Percentiles rank a stretch among this genome's conserved stretches.
These are phyloP conservation scores for Lordiphosa fenestrarum DNA, from an alignment of 2,888 invertebrate species.

Conservation along the genomic window DNA sequence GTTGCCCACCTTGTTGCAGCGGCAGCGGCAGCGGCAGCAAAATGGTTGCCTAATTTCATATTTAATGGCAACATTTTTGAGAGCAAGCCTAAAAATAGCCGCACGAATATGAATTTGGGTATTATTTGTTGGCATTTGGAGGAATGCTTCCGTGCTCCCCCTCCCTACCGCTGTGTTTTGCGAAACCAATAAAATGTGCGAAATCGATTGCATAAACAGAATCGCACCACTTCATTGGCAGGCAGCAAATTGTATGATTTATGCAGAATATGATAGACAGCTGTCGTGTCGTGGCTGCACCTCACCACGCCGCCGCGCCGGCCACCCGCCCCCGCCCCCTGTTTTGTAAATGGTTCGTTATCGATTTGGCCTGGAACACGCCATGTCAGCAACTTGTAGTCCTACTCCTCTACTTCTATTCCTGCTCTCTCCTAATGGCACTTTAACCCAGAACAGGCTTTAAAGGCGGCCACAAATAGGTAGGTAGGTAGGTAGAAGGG, in stretches of 20 bases:
- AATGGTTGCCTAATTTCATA: slow-evolving; percentile 11
- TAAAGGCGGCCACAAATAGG: slow-evolving; percentile 3
- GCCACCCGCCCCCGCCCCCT: background rate
- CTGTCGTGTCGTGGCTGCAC: slow-evolving; percentile 6
- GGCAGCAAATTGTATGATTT: slow-evolving; percentile 65
- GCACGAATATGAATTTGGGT: slow-evolving; percentile 17
- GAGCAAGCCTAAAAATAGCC: slow-evolving; percentile 25
- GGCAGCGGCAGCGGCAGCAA: background rate
- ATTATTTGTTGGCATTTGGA: slow-evolving; percentile 19
- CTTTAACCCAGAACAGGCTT: slow-evolving; percentile 26
- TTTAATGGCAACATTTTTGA: slow-evolving; percentile 1
- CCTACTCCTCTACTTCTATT: slow-evolving; percentile 4
- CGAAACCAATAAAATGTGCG: slow-evolving; percentile 47
- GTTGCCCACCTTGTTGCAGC: slow-evolving; percentile 14
- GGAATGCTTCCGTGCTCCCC: slow-evolving; percentile 1
- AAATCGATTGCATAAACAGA: slow-evolving; percentile 61
- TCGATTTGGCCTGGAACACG: slow-evolving; percentile 30
- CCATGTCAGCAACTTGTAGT: slow-evolving; percentile 26
- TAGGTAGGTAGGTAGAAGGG: slow-evolving; percentile 20
- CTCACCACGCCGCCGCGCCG: background rate
- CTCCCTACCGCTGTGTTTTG: background rate
- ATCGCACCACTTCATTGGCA: slow-evolving; percentile 51
- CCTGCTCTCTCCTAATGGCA: slow-evolving; percentile 6
- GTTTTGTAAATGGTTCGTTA: background rate
- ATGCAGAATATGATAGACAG: slow-evolving; percentile 43